A percentile compares a stretch with the other conserved stretches of the same genome.
Evolutionary conservation across 1,140 invertebrate genomes (phyloP).

Genomic region (Drosophila bocki): DNA sequence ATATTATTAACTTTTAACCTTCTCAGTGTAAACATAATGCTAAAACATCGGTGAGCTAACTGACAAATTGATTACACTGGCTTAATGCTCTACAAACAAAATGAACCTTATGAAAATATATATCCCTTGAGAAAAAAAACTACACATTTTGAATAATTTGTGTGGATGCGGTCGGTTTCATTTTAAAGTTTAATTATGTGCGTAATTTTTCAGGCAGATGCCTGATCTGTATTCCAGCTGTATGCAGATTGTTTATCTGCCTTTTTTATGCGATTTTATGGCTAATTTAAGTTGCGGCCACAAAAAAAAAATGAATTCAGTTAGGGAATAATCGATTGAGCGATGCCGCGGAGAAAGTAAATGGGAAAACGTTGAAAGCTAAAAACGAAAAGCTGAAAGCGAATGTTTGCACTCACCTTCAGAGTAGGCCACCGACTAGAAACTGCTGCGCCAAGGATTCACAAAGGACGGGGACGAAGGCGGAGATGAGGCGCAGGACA

Average conservation of each 20-base stretch:
- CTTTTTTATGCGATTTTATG: conserved; percentile 43
- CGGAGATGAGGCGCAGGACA: conserved; percentile 21
- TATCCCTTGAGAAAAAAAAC: conserved; percentile 4
- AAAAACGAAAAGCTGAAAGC: conserved; percentile 8
- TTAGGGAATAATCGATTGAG: conserved; percentile 45
- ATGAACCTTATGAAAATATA: conserved; percentile 9
- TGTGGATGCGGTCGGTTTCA: conserved; percentile 50
- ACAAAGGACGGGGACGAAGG: conserved; percentile 37
- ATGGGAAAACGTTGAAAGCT: not conserved
- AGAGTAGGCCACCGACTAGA: conserved; percentile 69
- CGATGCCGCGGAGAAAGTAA: not conserved
- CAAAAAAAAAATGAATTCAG: conserved; percentile 23
- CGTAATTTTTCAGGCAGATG: conserved; percentile 35
- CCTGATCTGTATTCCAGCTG: conserved; percentile 11
- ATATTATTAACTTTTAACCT: conserved; percentile 29
- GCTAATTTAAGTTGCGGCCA: conserved; percentile 34
- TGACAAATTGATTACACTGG: conserved; percentile 27
- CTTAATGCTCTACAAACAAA: not conserved
- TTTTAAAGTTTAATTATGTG: conserved; percentile 62
- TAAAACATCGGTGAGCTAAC: conserved; percentile 9
- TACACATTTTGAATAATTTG: conserved; percentile 44
- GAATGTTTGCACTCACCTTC: conserved; percentile 64
- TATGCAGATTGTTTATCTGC: conserved; percentile 15
- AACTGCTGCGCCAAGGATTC: conserved; percentile 65
- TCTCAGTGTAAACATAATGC: conserved; percentile 24